These are phyloP conservation scores for Loxodonta africana DNA, from an alignment of 2,113 vertebrate species.

Conservation along the genomic window DNA sequence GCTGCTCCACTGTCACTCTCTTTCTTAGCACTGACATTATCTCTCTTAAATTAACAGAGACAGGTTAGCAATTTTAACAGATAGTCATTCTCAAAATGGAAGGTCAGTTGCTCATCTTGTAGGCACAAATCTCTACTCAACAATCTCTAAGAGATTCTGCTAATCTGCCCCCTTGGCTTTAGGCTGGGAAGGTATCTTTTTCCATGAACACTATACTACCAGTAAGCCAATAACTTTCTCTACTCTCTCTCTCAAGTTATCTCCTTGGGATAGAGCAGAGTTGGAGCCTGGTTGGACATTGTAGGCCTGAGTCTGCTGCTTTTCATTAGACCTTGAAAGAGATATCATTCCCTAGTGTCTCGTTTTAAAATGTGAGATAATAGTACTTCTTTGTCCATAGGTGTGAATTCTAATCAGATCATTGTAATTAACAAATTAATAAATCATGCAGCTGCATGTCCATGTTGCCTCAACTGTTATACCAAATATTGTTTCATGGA, in stretches of 20 bases:
- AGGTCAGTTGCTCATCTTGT: neutral
- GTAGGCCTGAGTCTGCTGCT: neutral
- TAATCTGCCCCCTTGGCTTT: neutral
- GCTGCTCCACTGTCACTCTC: neutral
- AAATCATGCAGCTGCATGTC: neutral
- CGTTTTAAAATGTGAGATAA: neutral
- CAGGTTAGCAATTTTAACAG: neutral
- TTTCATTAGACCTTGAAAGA: neutral
- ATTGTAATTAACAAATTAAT: neutral
- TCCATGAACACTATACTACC: neutral
- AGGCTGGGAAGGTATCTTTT: neutral
- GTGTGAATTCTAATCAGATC: neutral
- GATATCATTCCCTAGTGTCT: neutral
- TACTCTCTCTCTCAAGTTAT: no score
- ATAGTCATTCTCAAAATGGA: neutral
- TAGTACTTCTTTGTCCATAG: neutral
- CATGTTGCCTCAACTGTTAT: neutral
- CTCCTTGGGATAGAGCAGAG: neutral
- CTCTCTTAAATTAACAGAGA: neutral
- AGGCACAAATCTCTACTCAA: neutral
- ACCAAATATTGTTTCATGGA: neutral
- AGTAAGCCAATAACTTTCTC: neutral
- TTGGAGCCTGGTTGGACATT: neutral
- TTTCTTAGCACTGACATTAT: neutral
- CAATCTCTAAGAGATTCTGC: neutral